phyloP scores from a whole-genome alignment of 2,888 invertebrate species.

The Ctenicera cuprea region DNA sequence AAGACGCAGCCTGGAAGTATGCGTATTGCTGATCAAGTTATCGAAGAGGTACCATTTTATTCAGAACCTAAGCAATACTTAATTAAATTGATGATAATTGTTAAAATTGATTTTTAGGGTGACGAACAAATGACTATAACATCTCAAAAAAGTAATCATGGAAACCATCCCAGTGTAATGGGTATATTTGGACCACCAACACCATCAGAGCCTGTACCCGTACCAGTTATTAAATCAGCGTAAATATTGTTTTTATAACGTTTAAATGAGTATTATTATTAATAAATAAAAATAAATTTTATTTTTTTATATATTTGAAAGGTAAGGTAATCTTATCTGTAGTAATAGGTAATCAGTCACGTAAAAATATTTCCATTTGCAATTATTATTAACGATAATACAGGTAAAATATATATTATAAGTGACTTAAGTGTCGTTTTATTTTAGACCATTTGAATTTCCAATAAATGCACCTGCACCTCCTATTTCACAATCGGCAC shows the following conservation, averaged over 20 bases:
- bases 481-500: conserved; percentile 42
- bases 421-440: too few relatives aligned
- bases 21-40: conserved; percentile 83
- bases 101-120: conserved; percentile 71
- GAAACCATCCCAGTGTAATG: conserved; percentile 78
- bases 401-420: too few relatives aligned
- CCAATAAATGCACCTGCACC: conserved; percentile 14
- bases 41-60: conserved; percentile 77
- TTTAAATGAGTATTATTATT: too few relatives aligned
- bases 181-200: conserved; percentile 75
- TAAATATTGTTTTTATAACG: conserved; percentile 18
- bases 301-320: conserved; percentile 1
- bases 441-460: conserved; percentile 36
- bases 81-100: conserved; percentile 1
- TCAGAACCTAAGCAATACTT: not conserved
- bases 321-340: too few relatives aligned
- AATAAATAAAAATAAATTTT: not conserved
- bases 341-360: too few relatives aligned
- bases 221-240: conserved; percentile 68
- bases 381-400: too few relatives aligned
- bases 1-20: conserved; percentile 76
- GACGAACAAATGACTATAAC: conserved; percentile 90
- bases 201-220: conserved; percentile 71
- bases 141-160: conserved; percentile 77
- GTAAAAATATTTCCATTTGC: too few relatives aligned